Percentiles rank a stretch among this genome's conserved stretches.
Conservation (phyloP, 2,797 vertebrate genomes). For the Synaphobranchus kaupii region DNA sequence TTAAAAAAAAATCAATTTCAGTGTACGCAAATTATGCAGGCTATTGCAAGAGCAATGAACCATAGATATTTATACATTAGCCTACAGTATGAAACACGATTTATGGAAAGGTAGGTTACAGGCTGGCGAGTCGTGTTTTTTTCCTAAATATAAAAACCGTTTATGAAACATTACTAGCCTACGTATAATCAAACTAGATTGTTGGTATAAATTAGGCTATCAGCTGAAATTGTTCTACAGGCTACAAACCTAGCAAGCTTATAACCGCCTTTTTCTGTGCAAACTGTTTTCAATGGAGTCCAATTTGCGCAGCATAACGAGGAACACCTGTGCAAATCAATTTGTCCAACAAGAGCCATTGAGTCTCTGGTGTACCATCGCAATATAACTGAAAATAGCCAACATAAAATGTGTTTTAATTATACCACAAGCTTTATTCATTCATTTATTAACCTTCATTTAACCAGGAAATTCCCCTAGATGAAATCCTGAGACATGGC, state of each 20-base stretch:
- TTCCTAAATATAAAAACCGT: background rate
- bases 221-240: background rate
- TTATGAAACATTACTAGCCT: background rate
- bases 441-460: background rate
- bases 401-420: slow-evolving; percentile 9
- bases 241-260: background rate
- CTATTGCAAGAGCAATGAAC: background rate
- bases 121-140: no score
- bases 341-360: background rate
- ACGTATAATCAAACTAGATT: background rate
- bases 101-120: background rate
- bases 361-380: background rate
- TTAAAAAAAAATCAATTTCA: background rate
- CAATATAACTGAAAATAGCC: background rate
- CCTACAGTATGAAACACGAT: background rate
- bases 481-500: background rate
- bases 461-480: background rate
- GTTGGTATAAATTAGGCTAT: background rate
- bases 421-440: background rate
- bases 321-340: background rate
- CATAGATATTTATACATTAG: background rate
- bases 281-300: background rate
- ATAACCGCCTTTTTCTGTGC: background rate
- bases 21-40: background rate
- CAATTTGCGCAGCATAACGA: background rate